Evolutionary conservation across 2,888 invertebrate genomes (phyloP).

Genomic region (Pachymerium ferrugineum): DNA sequence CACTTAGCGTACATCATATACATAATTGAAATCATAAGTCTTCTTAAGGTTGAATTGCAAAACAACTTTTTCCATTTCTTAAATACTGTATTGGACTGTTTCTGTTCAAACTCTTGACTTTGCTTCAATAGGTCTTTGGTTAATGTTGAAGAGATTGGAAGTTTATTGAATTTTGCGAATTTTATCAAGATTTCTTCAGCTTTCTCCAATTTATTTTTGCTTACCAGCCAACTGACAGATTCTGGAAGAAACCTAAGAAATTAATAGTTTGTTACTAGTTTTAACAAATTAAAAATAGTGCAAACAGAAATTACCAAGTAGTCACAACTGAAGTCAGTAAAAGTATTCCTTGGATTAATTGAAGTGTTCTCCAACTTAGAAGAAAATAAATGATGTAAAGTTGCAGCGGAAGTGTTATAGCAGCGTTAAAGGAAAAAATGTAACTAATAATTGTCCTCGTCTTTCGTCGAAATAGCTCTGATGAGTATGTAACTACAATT

Average conservation of each 20-base stretch:
- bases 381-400: not conserved
- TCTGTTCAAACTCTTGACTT: not conserved
- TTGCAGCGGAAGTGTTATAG: not conserved
- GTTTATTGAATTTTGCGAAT: not conserved
- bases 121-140: not conserved
- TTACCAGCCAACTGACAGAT: not conserved
- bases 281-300: too few relatives aligned
- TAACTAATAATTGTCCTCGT: not conserved
- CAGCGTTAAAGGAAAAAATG: not conserved
- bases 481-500: not conserved
- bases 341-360: not conserved
- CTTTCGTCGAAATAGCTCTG: not conserved
- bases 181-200: not conserved
- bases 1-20: slow-evolving; percentile 3
- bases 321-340: not conserved
- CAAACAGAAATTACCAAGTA: not conserved
- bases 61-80: not conserved
- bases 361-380: not conserved
- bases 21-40: not conserved
- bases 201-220: not conserved
- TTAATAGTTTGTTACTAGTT: not conserved
- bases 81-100: not conserved
- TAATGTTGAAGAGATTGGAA: not conserved
- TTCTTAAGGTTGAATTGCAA: not conserved
- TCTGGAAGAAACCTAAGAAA: not conserved